Evolutionary conservation across 2,888 invertebrate genomes (phyloP).

Genomic region (Sinohyriopsis cumingii): DNA sequence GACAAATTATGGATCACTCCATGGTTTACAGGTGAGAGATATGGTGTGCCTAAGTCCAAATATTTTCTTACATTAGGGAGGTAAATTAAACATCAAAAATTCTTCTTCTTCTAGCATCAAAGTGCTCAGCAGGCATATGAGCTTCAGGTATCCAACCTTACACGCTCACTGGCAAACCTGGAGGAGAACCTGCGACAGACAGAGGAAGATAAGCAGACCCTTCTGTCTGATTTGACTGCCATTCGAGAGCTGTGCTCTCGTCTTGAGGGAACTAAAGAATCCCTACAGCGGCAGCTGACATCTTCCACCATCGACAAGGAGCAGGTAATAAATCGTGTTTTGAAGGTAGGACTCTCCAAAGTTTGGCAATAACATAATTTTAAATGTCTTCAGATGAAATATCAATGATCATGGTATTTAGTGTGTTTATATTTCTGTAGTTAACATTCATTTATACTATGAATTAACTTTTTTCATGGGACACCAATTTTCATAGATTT

Average conservation of each 20-base stretch:
- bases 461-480: no score
- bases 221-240: constrained; percentile 67
- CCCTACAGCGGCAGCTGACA: constrained; percentile 67
- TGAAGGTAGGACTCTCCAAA: no score
- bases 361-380: no score
- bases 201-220: constrained; percentile 68
- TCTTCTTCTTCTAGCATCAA: constrained; percentile 52
- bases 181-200: constrained; percentile 63
- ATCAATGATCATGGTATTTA: no score
- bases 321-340: constrained; percentile 54
- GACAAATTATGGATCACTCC: no score
- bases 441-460: no score
- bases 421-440: no score
- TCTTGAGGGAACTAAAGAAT: constrained; percentile 69
- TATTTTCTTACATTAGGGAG: no score
- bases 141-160: constrained; percentile 67
- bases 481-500: no score
- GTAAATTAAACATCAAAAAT: background rate
- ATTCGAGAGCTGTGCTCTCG: constrained; percentile 69
- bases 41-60: no score
- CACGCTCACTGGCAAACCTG: constrained; percentile 63
- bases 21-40: no score
- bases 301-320: constrained; percentile 68
- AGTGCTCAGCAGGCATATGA: constrained; percentile 67
- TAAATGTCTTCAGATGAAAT: no score